Evolutionary conservation across 2,888 invertebrate species (phyloP).

Genomic region (Meganola albula): DNA sequence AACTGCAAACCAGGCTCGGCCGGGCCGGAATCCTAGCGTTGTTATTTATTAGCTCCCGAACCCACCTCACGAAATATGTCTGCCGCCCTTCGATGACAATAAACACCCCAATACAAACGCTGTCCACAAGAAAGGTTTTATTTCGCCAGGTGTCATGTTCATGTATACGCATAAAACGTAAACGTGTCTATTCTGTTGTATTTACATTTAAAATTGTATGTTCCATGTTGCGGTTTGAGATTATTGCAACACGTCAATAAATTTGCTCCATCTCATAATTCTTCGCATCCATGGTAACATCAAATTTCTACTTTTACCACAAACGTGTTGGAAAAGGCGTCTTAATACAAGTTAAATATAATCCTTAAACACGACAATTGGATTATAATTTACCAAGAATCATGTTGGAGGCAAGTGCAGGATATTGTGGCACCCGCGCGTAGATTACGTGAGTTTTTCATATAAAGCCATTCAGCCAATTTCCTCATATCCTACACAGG

Average conservation of each 20-base stretch:
- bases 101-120: slow-evolving; percentile 47
- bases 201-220: slow-evolving; percentile 33
- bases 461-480: slow-evolving; percentile 76
- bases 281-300: no score
- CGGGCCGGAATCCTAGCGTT: slow-evolving; percentile 38
- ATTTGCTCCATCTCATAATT: no score
- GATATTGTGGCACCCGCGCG: slow-evolving; percentile 63
- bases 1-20: slow-evolving; percentile 21
- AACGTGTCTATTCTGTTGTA: slow-evolving; percentile 38
- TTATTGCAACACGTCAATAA: no score
- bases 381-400: slow-evolving; percentile 42
- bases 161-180: slow-evolving; percentile 46
- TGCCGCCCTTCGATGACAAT: slow-evolving; percentile 48
- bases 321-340: no score
- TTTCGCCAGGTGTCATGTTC: slow-evolving; percentile 52
- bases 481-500: slow-evolving; percentile 73
- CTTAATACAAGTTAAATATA: no score
- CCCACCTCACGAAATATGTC: slow-evolving; percentile 48
- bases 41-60: slow-evolving; percentile 53
- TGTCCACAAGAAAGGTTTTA: slow-evolving; percentile 54
- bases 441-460: slow-evolving; percentile 74
- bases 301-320: no score
- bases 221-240: slow-evolving; percentile 18
- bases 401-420: slow-evolving; percentile 54
- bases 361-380: slow-evolving; percentile 42